Evolutionary conservation across 2,113 vertebrate genomes (phyloP).

Genomic region (Cololabis saira): DNA sequence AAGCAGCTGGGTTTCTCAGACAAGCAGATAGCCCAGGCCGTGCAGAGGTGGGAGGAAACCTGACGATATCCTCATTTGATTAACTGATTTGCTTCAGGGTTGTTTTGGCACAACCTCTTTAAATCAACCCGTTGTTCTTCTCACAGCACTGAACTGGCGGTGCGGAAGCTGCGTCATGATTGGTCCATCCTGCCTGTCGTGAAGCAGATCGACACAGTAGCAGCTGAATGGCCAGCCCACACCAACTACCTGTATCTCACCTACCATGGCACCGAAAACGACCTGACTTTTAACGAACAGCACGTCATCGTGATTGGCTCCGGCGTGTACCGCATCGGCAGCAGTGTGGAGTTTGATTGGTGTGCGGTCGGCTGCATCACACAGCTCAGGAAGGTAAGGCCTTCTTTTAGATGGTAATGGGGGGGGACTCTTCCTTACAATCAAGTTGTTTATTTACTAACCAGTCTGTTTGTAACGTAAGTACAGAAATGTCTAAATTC

Average conservation of each 20-base stretch:
- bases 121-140: background rate
- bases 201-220: slow-evolving; percentile 98
- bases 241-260: slow-evolving; percentile 98
- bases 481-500: too few relatives aligned
- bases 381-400: slow-evolving; percentile 90
- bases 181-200: slow-evolving; percentile 92
- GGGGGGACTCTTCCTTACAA: too few relatives aligned
- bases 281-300: slow-evolving; percentile 86
- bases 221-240: slow-evolving; percentile 93
- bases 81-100: background rate
- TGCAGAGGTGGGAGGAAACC: slow-evolving; percentile 86
- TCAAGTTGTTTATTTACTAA: too few relatives aligned
- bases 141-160: slow-evolving; percentile 91
- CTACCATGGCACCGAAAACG: slow-evolving; percentile 88
- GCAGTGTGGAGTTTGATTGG: slow-evolving; percentile 98
- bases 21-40: slow-evolving; percentile 93
- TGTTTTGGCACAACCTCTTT: background rate
- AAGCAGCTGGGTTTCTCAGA: slow-evolving; percentile 97
- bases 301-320: slow-evolving; percentile 97
- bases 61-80: background rate
- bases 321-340: slow-evolving; percentile 96
- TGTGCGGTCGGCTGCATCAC: slow-evolving; percentile 96
- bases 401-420: background rate
- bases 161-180: slow-evolving; percentile 91
- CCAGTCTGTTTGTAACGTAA: too few relatives aligned